Base-by-base conservation (phyloP, 2,888 invertebrate genomes). In the Cephus pygmeus region DNA sequence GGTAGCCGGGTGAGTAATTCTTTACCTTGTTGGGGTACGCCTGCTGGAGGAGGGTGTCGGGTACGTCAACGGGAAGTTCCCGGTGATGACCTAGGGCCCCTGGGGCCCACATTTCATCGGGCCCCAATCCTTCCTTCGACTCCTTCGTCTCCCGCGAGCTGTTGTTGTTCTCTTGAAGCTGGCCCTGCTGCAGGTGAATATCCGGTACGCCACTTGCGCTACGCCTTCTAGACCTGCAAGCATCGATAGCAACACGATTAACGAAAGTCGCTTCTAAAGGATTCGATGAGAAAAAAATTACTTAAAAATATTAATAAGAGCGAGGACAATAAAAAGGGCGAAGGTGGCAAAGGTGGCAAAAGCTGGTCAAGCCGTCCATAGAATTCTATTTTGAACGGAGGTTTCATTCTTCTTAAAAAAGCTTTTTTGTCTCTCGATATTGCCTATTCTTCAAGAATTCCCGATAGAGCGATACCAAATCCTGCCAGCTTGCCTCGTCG, bases 1-100 rank as follows among this genome's bases (percentile, higher is more conserved):
- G 80, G 76, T 71, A 71, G 34, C 69, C 56, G 69, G 80, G 73
- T 75, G 80, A 79, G 31, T 79, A 79, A 76, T 80, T 76, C 92
- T 77, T 93, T 92, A 89, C 94, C 93, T 88, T 94, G 85, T 90
- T 90, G 81, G 87, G 92, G 86, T 90, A 92, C 87, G 89, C 91
- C 92, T 89, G 91, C 86, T 89, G 90, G 77, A 90, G 89, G 78
- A 92, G 90, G 85, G 90, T 96, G 92, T 98, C 98, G 90, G 99
- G 99, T 88, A 98, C 98, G 93, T 99, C 99, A 92, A 99, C 98
- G 91, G 99, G 98, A 97, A 98, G 98, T 95, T 99, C 99, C 91
- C 98, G 96, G 94, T 98, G 98, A 90, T 97, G 97, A 92, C 96
- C 96, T 87, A 86, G 87, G 86, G 83, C 82, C 82, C 88, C 89